These are phyloP conservation scores for Microcaecilia unicolor DNA, from an alignment of 2,797 vertebrate species.

Conservation along the genomic window DNA sequence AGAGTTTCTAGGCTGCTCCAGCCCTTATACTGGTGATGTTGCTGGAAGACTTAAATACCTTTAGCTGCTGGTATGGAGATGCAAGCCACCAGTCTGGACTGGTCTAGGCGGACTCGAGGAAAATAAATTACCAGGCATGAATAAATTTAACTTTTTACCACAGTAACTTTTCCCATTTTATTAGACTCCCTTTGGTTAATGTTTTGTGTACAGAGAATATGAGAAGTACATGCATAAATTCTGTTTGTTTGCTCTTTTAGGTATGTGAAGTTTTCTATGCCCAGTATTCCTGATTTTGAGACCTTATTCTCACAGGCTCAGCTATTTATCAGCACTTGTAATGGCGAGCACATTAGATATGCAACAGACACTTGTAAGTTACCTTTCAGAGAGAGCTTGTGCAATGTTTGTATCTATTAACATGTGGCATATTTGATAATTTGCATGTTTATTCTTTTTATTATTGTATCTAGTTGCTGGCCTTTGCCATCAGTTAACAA, in stretches of 20 bases:
- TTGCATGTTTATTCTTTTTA: conserved; percentile 4
- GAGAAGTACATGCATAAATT: no score
- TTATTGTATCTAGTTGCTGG: conserved; percentile 77
- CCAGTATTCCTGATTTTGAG: conserved; percentile 98
- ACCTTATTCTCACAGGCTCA: conserved; percentile 97
- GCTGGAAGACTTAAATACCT: no score
- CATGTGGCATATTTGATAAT: conserved; percentile 2
- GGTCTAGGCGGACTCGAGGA: no score
- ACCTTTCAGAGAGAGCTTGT: neutral
- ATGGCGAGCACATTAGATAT: conserved; percentile 96
- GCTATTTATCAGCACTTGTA: conserved; percentile 98
- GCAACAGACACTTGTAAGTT: conserved; percentile 97
- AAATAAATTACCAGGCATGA: no score
- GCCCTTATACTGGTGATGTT: no score
- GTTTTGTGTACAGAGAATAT: no score
- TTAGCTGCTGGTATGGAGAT: no score
- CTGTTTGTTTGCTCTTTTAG: conserved; percentile 44
- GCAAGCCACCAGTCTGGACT: no score
- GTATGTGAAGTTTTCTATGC: conserved; percentile 99
- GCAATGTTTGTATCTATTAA: neutral
- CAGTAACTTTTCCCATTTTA: no score
- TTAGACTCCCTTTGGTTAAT: no score
- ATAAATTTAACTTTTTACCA: no score
- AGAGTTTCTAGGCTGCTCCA: no score
- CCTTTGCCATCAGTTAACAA: conserved; percentile 97